Conservation (phyloP, 2,113 vertebrate species). For the Terrapene triunguis region DNA sequence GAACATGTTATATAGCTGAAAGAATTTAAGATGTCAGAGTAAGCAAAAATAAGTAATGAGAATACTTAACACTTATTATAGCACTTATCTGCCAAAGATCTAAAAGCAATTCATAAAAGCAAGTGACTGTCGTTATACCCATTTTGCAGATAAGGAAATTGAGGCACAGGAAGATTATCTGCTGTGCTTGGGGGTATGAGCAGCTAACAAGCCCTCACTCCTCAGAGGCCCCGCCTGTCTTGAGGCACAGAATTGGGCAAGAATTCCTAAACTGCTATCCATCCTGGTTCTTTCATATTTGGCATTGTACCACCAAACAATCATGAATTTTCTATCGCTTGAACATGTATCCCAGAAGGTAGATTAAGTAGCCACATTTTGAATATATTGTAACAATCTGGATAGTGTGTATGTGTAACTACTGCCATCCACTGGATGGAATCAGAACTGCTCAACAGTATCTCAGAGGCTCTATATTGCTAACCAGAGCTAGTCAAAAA, state of each 20-base stretch:
- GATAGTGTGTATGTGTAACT: neutral
- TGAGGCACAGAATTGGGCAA: no score
- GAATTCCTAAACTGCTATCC: neutral
- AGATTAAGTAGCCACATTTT: neutral
- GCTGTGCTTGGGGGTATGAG: neutral
- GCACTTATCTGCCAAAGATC: neutral
- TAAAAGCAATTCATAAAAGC: neutral
- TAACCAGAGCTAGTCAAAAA: neutral
- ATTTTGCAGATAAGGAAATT: neutral
- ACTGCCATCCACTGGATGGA: neutral
- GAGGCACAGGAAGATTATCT: neutral
- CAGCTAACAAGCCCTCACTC: neutral
- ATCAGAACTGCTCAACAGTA: neutral
- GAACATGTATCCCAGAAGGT: neutral
- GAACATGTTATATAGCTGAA: constrained; percentile 76
- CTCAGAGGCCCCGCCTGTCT: neutral
- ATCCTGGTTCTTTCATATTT: neutral
- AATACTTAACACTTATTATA: neutral
- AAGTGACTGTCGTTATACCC: neutral
- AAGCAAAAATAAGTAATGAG: neutral
- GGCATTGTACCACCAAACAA: neutral
- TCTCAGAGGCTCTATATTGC: neutral
- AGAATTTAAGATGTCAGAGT: neutral
- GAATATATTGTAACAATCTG: neutral
- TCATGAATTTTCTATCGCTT: neutral